A percentile compares a stretch with the other conserved stretches of the same genome.
phyloP scores from a whole-genome alignment of 2,113 vertebrate genomes.

The Elanus axillaris region DNA sequence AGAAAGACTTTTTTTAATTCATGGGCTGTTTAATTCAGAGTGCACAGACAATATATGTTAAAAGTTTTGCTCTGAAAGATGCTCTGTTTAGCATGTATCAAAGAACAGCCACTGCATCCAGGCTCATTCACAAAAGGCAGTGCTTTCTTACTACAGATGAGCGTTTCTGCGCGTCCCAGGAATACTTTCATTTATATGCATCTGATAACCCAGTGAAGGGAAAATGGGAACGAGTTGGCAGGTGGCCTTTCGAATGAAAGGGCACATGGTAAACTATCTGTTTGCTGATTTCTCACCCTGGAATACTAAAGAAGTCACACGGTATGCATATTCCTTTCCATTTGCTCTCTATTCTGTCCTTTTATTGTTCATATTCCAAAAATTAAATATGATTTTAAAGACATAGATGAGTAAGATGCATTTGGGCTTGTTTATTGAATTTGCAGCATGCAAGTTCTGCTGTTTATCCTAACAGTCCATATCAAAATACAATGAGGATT shows the following conservation, averaged over 20 bases:
- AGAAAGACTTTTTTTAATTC: no score
- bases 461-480: conserved; percentile 8
- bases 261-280: conserved; percentile 24
- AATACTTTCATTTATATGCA: conserved; percentile 39
- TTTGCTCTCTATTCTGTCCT: not conserved
- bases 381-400: not conserved
- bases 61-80: not conserved
- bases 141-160: not conserved
- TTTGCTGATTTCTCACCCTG: conserved; percentile 28
- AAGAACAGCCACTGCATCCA: not conserved
- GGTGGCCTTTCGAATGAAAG: conserved; percentile 68
- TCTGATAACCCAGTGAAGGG: conserved; percentile 13
- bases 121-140: not conserved
- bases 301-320: conserved; percentile 22
- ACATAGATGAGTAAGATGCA: not conserved
- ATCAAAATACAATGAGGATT: not conserved
- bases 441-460: not conserved
- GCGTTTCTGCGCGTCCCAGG: not conserved
- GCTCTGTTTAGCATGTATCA: not conserved
- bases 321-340: not conserved
- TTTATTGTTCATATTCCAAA: not conserved
- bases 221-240: conserved; percentile 52
- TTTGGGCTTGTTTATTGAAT: not conserved
- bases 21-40: accelerated
- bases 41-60: accelerated